phyloP scores from a whole-genome alignment of 2,113 vertebrate genomes.

The Microcebus tavaratra region DNA sequence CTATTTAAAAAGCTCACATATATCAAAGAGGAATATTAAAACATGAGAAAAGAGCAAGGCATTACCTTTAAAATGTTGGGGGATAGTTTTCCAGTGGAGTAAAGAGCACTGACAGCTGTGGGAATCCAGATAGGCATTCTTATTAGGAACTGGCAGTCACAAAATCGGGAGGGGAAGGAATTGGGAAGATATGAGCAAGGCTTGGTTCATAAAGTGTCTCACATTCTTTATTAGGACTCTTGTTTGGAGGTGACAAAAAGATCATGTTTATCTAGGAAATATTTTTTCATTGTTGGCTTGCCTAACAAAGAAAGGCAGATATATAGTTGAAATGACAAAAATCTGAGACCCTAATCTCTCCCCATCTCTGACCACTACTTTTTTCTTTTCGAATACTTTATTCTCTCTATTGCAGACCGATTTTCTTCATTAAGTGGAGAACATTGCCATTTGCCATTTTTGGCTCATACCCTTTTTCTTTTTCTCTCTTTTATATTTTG shows the following conservation, averaged over 20 bases:
- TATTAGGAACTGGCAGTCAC: not conserved
- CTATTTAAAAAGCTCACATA: not conserved
- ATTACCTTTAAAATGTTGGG: not conserved
- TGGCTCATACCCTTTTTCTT: not conserved
- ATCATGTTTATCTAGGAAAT: not conserved
- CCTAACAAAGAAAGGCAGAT: not conserved
- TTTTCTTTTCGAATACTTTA: not conserved
- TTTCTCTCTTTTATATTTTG: not conserved
- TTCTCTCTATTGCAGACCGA: not conserved
- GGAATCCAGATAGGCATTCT: not conserved
- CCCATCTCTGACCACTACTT: not conserved
- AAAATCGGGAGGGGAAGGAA: not conserved
- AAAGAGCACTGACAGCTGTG: not conserved
- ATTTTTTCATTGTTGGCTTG: not conserved
- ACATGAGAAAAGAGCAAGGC: not conserved
- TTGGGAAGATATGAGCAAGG: not conserved
- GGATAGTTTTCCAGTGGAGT: not conserved
- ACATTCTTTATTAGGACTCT: not conserved
- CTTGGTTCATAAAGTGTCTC: not conserved
- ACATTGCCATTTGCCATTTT: not conserved
- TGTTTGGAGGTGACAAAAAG: not conserved
- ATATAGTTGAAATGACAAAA: not conserved
- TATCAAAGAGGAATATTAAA: conserved; percentile 3
- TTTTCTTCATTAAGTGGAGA: not conserved
- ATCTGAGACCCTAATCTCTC: not conserved